Evolutionary conservation across 1,140 invertebrate species (phyloP).

Genomic region (Helicoverpa zea): DNA sequence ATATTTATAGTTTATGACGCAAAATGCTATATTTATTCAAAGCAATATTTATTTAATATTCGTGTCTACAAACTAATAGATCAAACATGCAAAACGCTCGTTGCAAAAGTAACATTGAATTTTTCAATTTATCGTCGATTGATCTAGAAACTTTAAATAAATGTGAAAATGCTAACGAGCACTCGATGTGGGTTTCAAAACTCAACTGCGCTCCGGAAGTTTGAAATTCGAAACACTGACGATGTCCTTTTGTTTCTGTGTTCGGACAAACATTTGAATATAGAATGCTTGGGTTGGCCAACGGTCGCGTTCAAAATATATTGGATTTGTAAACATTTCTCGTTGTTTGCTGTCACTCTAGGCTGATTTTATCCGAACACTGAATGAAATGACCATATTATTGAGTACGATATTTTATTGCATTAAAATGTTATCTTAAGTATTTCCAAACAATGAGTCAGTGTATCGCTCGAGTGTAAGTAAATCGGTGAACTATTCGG

Average conservation of each 20-base stretch:
- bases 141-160: background rate
- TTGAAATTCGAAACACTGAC: slow-evolving; percentile 24
- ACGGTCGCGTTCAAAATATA: background rate
- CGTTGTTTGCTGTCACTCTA: too few relatives aligned
- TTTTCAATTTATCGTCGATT: background rate
- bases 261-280: slow-evolving; percentile 24
- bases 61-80: slow-evolving; percentile 4
- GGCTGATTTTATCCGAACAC: too few relatives aligned
- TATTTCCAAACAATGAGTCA: too few relatives aligned
- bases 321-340: too few relatives aligned
- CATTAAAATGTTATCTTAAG: too few relatives aligned
- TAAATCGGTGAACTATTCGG: too few relatives aligned
- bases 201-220: slow-evolving; percentile 9
- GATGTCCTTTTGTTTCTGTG: slow-evolving; percentile 3
- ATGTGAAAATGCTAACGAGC: slow-evolving; percentile 18
- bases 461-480: too few relatives aligned
- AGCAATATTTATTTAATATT: background rate
- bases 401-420: too few relatives aligned
- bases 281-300: background rate
- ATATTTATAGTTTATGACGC: background rate
- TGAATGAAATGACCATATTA: too few relatives aligned
- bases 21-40: background rate
- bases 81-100: slow-evolving; percentile 10
- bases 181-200: background rate
- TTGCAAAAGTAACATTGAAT: slow-evolving; percentile 11